Evolutionary conservation across 2,113 vertebrate species (phyloP), one percentile per base, ranked within the genome.

Genomic region (Elgaria multicarinata): DNA sequence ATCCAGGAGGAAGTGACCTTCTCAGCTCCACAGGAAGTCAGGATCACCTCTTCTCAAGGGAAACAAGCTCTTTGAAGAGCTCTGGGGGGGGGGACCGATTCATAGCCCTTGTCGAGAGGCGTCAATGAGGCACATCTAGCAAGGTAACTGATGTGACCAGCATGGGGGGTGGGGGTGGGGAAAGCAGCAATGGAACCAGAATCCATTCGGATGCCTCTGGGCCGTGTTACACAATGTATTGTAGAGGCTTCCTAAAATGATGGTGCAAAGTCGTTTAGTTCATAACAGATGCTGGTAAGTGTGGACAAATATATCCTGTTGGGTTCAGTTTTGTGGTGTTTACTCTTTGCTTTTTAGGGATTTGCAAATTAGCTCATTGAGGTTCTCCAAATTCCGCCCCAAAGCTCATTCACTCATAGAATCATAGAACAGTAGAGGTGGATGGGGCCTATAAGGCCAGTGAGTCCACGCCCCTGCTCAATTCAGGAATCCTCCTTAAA

Each of bases 1-100:
- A 22, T 88, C 88, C 33, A 78, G 87, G 92, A 94, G 39, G 44
- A 94, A 95, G 62, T 83, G 83, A 94, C 5, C 39, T 91, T 93
- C 77, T 55, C 46, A 92, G 69, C 44, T 28, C 85, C 42, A 4
- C 16, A 82, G 50, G 22, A 94, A 92, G 72, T 39, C 87, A 89
- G 81, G 55, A 0, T 44, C 9, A 12, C 86, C 18, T 71, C 89
- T 90, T 94, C 88, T 85, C 81, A 50, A 88, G 93, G 89, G 62
- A 66, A 36, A 8, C 9, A 16, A 50, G 36, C 20, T 64, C 55
- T 84, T 84, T 77, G 55, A 89, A 83, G 78, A 22, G 18, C 31
- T 2, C 80, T 75, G 79, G 55, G 7, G 53, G 39, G 55, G 7
- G 53, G 39, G 14, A 3, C 90, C 79, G 58, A 86, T 18, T 83